Conservation (phyloP, 2,797 vertebrate species). For the Sebastes matsubarae region DNA sequence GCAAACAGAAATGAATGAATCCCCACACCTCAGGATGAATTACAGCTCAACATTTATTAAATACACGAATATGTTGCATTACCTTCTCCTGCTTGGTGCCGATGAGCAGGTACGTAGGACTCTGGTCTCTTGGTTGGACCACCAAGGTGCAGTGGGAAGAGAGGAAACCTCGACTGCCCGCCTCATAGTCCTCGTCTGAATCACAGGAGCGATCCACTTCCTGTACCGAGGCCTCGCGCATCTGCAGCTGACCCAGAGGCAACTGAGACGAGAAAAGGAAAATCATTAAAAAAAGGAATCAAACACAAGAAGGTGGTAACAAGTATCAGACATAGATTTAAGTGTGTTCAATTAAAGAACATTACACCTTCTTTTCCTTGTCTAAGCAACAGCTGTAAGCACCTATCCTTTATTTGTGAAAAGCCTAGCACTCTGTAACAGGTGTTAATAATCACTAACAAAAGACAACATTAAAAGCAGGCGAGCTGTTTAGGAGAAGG, state of each 20-base stretch:
- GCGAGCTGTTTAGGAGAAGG: background rate
- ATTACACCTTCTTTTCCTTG: background rate
- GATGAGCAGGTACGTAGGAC: slow-evolving; percentile 95
- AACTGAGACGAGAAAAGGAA: slow-evolving; percentile 71
- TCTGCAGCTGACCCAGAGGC: slow-evolving; percentile 88
- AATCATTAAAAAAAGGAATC: background rate
- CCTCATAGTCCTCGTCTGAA: slow-evolving; percentile 95
- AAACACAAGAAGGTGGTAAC: background rate
- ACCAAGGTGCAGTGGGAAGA: slow-evolving; percentile 93
- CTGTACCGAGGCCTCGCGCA: slow-evolving; percentile 86
- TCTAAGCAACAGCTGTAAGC: background rate
- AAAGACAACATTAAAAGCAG: background rate
- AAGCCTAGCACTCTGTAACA: background rate
- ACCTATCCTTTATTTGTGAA: background rate
- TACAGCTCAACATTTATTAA: background rate
- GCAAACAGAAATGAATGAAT: background rate
- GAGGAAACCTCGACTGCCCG: slow-evolving; percentile 85
- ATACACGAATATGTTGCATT: background rate
- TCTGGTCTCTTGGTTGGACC: slow-evolving; percentile 91
- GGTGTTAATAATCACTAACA: background rate
- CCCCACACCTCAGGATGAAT: background rate
- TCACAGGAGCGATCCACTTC: slow-evolving; percentile 96
- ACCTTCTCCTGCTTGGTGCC: slow-evolving; percentile 97
- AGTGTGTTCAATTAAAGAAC: background rate
- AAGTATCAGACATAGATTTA: background rate